Base-by-base conservation (phyloP, 23 tunicate genomes). In the Trididemnum miniatum region DNA sequence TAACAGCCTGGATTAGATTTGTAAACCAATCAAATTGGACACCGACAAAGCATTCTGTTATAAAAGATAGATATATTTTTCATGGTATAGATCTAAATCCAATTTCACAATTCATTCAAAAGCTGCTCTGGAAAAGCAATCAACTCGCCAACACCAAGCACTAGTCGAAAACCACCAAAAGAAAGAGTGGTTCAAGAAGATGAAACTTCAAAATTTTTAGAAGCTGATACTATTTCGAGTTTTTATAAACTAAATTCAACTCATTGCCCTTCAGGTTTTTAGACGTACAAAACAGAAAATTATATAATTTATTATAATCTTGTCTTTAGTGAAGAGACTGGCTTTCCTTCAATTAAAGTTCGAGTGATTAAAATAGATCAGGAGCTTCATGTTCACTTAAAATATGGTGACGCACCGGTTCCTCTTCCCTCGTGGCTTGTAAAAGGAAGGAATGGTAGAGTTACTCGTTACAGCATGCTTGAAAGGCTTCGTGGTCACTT, bases 181-280 rank as follows among this genome's bases (percentile, higher is more conserved):
- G 62, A 12, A 23, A 40, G 80, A 75, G 31, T 75, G 31, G 38
- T 37, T 39, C 80, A 75, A 26, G 20, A 75, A 37, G 80, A 75
- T 39, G 29, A 75, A 39, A 4, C 2, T 12, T 3, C 60, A 4
- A 18, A 24, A 39, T 75, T 75, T 40, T 4, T 39, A 24, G 20
- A 40, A 39, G 27, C 22, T 23, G 25, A 5, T 22, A n/a, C 34
- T 4, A 49, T 37, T 49, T 25, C 9, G 62, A 22, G 33, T 9
- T 75, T 75, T 49, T 30, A 39, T 24, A 27, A 75, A 4, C 15
- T 75, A 23, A n/a, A 28, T 75, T 5, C 25, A 23, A 49, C 20
- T 37, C 80, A 75, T 27, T 37, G 60, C 25, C 80, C 80, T 12
- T 12, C 39, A 30, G 39, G 39, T 4, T 69, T 7, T 31, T 38